Conservation (phyloP, 2,797 vertebrate species). For the Enteromius afrohamiltoni region DNA sequence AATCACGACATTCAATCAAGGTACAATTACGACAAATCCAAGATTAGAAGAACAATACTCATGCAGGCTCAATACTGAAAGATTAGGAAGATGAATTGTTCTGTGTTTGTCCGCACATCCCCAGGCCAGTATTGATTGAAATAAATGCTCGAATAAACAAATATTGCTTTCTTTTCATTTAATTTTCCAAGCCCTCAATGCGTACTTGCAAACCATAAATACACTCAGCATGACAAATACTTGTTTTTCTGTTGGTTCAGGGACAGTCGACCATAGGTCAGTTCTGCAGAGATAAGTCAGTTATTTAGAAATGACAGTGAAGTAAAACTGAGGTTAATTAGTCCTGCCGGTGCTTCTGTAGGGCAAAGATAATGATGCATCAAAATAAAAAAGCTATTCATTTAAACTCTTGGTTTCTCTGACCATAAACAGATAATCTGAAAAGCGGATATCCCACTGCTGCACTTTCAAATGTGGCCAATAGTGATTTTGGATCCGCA, state of each 20-base stretch:
- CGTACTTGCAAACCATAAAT: conserved; percentile 5
- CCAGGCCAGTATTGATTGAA: neutral
- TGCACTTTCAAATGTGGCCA: neutral
- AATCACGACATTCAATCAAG: conserved; percentile 1
- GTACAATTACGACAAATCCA: conserved; percentile 1
- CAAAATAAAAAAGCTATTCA: neutral
- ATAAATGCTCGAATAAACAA: neutral
- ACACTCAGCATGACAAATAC: neutral
- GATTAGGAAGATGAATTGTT: neutral
- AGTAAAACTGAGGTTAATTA: neutral
- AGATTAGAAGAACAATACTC: neutral
- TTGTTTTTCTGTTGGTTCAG: neutral
- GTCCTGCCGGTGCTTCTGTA: neutral
- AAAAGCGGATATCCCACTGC: neutral
- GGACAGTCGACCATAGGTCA: neutral
- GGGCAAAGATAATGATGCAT: neutral
- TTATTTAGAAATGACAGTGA: neutral
- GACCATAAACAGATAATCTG: neutral
- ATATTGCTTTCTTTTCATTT: neutral
- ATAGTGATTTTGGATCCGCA: neutral
- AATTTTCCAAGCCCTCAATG: neutral
- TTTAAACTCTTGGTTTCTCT: neutral
- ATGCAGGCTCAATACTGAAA: neutral
- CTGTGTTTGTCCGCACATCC: neutral
- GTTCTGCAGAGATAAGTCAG: neutral